A percentile compares a stretch with the other conserved stretches of the same genome.
phyloP scores from a whole-genome alignment of 2,888 invertebrate species.

The Agelastica alni region DNA sequence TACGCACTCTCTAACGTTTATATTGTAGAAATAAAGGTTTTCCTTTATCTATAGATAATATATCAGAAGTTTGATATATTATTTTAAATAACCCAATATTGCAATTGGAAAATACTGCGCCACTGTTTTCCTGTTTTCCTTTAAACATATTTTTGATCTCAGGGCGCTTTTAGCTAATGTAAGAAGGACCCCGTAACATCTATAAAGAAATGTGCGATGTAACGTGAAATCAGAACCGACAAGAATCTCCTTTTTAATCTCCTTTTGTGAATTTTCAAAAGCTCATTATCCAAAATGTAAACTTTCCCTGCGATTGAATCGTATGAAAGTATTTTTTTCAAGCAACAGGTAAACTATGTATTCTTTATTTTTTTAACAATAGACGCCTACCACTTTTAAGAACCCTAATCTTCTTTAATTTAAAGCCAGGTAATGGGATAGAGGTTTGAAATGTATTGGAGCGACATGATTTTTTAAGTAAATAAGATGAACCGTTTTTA shows the following conservation, averaged over 20 bases:
- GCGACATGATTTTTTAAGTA: too few species aligned
- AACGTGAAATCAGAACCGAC: conserved; percentile 49
- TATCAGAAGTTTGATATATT: too few species aligned
- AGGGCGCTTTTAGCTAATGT: conserved; percentile 33
- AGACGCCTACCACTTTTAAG: too few species aligned
- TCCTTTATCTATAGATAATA: too few species aligned
- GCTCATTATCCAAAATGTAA: conserved; percentile 43
- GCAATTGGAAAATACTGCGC: too few species aligned
- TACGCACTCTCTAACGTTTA: too few species aligned
- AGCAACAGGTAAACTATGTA: conserved; percentile 28
- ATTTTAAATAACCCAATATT: too few species aligned
- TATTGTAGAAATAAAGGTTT: too few species aligned
- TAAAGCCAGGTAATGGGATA: too few species aligned
- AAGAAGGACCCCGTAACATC: conserved; percentile 18
- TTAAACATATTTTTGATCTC: conserved; percentile 26
- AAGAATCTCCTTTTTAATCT: conserved; percentile 48
- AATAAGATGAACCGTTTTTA: too few species aligned
- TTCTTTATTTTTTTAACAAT: not conserved
- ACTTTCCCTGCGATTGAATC: conserved; percentile 30
- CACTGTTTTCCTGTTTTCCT: not conserved
- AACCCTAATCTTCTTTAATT: too few species aligned
- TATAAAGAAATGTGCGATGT: conserved; percentile 43
- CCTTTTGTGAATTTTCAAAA: conserved; percentile 42
- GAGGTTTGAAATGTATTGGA: too few species aligned
- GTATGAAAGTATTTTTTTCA: conserved; percentile 11